Conservation (phyloP, 2,113 vertebrate genomes). For the Lepus timidus region DNA sequence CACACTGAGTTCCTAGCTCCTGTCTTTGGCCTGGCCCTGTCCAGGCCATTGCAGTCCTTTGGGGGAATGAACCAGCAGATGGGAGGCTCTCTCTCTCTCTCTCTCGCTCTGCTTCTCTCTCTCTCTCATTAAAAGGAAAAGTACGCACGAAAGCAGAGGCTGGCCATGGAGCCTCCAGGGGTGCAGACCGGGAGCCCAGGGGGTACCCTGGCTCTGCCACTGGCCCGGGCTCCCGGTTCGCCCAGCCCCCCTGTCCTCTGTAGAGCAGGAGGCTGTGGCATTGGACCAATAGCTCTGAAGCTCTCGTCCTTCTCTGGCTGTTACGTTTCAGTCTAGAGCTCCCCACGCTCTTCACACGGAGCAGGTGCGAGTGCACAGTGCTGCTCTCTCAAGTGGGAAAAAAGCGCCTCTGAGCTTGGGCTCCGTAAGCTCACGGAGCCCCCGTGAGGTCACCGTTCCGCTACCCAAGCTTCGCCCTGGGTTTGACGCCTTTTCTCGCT, state of each 20-base stretch:
- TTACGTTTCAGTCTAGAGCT: neutral
- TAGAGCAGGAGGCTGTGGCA: neutral
- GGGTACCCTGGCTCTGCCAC: neutral
- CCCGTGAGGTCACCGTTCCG: too few relatives aligned
- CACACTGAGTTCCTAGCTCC: too few relatives aligned
- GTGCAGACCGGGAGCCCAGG: neutral
- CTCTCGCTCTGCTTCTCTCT: too few relatives aligned
- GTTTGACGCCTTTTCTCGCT: too few relatives aligned
- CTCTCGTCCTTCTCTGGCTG: neutral
- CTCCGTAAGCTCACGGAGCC: too few relatives aligned
- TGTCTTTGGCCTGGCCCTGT: too few relatives aligned
- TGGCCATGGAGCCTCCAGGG: neutral
- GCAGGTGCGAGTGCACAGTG: neutral
- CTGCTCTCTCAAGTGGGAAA: neutral
- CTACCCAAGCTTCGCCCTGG: too few relatives aligned
- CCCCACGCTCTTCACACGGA: neutral
- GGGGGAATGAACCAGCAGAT: too few relatives aligned
- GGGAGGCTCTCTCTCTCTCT: too few relatives aligned
- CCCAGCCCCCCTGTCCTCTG: rapidly evolving
- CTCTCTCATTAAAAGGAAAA: neutral
- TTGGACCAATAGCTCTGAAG: neutral
- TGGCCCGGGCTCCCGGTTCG: neutral
- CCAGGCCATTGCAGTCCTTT: too few relatives aligned
- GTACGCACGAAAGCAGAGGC: neutral
- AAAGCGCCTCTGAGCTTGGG: neutral